phyloP scores from a whole-genome alignment of 2,888 invertebrate genomes.

The Chrysolina haemoptera region DNA sequence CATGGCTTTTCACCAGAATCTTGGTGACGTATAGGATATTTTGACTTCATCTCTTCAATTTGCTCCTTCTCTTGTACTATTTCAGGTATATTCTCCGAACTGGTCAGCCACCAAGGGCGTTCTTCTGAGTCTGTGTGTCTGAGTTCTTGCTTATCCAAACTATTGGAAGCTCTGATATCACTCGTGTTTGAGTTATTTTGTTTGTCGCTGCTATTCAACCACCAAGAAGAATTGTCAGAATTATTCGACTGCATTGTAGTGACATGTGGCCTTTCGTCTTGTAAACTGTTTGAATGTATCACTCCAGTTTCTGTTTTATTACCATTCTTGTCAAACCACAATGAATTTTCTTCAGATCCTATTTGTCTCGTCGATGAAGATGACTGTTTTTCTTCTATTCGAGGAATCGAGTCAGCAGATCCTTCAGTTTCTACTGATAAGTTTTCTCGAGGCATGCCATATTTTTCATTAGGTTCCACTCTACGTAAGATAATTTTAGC shows the following conservation, averaged over 20 bases:
- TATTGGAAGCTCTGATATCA: conserved; percentile 68
- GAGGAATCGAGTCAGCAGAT: not conserved
- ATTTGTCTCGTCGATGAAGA: conserved; percentile 50
- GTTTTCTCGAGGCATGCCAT: conserved; percentile 73
- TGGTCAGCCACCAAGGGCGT: conserved; percentile 79
- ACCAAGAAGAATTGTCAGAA: conserved; percentile 58
- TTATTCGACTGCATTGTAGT: conserved; percentile 54
- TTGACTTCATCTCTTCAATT: conserved; percentile 39
- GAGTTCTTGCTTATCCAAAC: conserved; percentile 73
- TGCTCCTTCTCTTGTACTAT: conserved; percentile 46
- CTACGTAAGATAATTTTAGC: conserved; percentile 62
- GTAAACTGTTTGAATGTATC: conserved; percentile 59
- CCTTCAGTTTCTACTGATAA: conserved; percentile 28
- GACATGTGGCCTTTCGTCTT: conserved; percentile 52
- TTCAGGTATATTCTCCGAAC: conserved; percentile 67
- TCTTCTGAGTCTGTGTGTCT: conserved; percentile 80
- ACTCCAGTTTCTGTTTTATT: conserved; percentile 79
- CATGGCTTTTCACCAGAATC: conserved; percentile 72
- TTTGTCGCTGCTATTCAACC: conserved; percentile 56
- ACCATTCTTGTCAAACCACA: conserved; percentile 81
- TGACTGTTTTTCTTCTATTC: conserved; percentile 10
- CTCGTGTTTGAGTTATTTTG: conserved; percentile 41
- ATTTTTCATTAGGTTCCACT: conserved; percentile 77
- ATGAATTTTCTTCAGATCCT: conserved; percentile 75
- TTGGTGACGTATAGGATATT: conserved; percentile 68